Conservation (phyloP, 2,113 vertebrate genomes). For the Petromus typicus region DNA sequence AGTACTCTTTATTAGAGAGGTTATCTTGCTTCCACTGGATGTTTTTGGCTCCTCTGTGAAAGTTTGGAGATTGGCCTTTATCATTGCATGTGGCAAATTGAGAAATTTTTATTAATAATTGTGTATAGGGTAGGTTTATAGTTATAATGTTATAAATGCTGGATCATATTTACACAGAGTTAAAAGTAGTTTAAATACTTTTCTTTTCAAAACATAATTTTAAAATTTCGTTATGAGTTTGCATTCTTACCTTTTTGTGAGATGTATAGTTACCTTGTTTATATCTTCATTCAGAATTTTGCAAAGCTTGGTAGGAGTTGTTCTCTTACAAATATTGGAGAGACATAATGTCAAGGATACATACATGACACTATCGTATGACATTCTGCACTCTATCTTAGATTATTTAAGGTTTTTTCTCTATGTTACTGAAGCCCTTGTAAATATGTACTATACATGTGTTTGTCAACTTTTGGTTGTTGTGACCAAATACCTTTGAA, state of each 20-base stretch:
- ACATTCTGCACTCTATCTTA: not conserved
- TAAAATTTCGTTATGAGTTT: not conserved
- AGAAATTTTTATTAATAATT: not conserved
- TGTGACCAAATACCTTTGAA: not conserved
- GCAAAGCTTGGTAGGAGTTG: not conserved
- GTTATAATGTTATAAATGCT: not conserved
- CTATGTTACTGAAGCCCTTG: not conserved
- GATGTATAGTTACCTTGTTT: not conserved
- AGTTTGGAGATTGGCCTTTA: not conserved
- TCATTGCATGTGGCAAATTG: not conserved
- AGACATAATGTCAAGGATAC: not conserved
- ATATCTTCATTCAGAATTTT: not conserved
- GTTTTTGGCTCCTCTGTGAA: too few relatives aligned
- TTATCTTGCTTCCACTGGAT: too few relatives aligned
- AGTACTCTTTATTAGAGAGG: too few relatives aligned
- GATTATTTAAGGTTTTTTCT: not conserved
- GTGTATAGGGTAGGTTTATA: not conserved
- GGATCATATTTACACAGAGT: not conserved
- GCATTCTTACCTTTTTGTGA: not conserved
- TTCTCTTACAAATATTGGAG: not conserved
- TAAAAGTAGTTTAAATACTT: conserved; percentile 1
- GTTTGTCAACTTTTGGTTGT: too few relatives aligned
- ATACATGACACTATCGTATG: not conserved
- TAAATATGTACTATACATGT: not conserved
- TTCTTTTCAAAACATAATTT: not conserved